Evolutionary conservation across 2,888 invertebrate genomes (phyloP), one percentile per base, ranked within the genome.

Genomic region (Eupithecia subfuscata): DNA sequence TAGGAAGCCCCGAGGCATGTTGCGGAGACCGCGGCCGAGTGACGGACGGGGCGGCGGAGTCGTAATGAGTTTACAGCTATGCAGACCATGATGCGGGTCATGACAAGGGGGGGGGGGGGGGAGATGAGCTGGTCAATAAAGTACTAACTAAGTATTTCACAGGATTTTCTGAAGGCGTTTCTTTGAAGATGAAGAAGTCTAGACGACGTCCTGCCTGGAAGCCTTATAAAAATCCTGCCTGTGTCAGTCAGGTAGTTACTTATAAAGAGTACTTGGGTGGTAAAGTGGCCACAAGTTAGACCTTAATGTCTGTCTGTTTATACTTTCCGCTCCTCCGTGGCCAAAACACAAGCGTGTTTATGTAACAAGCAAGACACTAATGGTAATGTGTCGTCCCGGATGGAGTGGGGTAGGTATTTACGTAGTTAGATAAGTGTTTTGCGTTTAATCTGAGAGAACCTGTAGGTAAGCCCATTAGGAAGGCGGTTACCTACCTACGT

Each of bases 31-130:
- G 65, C 65, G 67, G 67, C 40, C 4, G 67, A 22, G 40, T 43
- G 67, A 67, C 43, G 67, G 67, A 40, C 67, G 40, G 34, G 40
- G 40, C 40, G 40, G 9, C 1, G 63, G 14, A 3, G 18, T 34
- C 43, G 43, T 67, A 40, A 67, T 67, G 67, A 67, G 37, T 63
- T 67, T 34, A n/a, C 43, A 67, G 37, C 67, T 67, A 40, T 67
- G 40, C n/a, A 63, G 16, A 30, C 63, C 2, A n/a, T 65, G 37
- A 65, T 34, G 65, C 37, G 11, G 37, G 34, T 65, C 30, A 63
- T 43, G 67, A 43, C 67, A 22, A 40, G 56, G 22, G 48, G 3
- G 56, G 56, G 52, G 52, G 56, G 56, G 9, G 9, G 9, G 0
- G 52, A n/a, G n/a, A n/a, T 52, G 6, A 48, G 2, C 18, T 48